Base-by-base conservation (phyloP, 1,140 invertebrate species). In the Pristionchus pacificus region DNA sequence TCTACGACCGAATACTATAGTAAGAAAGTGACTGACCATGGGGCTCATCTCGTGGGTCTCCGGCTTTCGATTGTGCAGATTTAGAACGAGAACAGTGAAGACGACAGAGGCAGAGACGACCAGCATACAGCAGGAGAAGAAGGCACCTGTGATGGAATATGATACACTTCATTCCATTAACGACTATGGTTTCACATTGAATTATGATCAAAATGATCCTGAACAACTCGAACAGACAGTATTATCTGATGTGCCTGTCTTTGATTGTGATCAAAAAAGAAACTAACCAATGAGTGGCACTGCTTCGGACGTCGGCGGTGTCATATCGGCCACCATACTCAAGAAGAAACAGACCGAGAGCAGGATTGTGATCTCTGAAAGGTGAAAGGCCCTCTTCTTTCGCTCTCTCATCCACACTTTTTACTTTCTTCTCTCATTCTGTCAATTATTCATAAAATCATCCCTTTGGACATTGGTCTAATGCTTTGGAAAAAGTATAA, bases 51-150 rank as follows among this genome's bases (percentile, higher is more conserved):
- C 92, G 14, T 77, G 77, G 71, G 93, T 98, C 86, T 98, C 93
- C 75, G 94, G 90, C 84, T 92, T 94, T 80, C 95, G 90, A 88
- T 98, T 75, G 55, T 75, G 95, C 87, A 97, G 97, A 88, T 98
- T 98, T 79, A 99, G 89, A 82, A 99, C 97, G 82, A 98, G 90
- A 80, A 99, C 96, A 71, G 96, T 98, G 86, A 95, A 95, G 79
- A 98, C 93, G 82, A 98, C 95, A 72, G 95, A 98, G 82, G 95
- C 93, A 79, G 95, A 94, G 85, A 97, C 95, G 92, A 98, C 97
- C 86, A 98, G 93, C 96, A 98, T 98, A 87, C 98, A 98, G 88
- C 93, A 97, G 87, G 97, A 97, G 89, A 98, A 98, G 88, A 98
- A 98, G 74, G 95, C 97, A 84, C 95, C 95, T 95, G 38, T 49